Percentiles rank a stretch among this genome's conserved stretches.
These are phyloP conservation scores for Drosophila paracracens DNA, from an alignment of 2,888 invertebrate genomes.

Conservation along the genomic window DNA sequence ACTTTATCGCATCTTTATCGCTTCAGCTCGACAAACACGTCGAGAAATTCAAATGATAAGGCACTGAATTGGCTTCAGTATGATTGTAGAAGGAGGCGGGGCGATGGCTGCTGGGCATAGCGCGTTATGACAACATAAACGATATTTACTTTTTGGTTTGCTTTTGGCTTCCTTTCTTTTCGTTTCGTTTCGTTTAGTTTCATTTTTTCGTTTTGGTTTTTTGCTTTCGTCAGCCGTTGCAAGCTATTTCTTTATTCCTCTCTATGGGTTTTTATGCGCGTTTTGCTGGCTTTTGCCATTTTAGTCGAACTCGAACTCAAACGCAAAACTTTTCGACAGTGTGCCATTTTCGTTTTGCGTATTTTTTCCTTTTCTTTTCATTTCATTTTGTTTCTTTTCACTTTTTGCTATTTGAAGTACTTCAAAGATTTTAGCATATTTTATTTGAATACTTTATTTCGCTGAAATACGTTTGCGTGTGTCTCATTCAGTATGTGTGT, in stretches of 20 bases:
- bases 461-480: conserved; percentile 67
- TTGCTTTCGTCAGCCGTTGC: conserved; percentile 21
- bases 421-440: conserved; percentile 82
- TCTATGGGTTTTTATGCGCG: conserved; percentile 68
- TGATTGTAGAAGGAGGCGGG: background rate
- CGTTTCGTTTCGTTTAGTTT: background rate
- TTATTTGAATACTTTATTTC: conserved; percentile 82
- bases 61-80: conserved; percentile 19
- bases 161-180: conserved; percentile 14
- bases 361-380: conserved; percentile 36
- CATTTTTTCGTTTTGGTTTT: conserved; percentile 10
- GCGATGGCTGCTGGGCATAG: conserved; percentile 65
- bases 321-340: conserved; percentile 70
- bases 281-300: conserved; percentile 58
- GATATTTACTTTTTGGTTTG: conserved; percentile 76
- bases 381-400: conserved; percentile 47
- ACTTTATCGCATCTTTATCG: conserved; percentile 81
- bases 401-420: conserved; percentile 80
- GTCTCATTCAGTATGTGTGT: conserved; percentile 30
- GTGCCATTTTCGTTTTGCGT: conserved; percentile 49
- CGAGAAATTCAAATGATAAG: conserved; percentile 78
- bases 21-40: conserved; percentile 76
- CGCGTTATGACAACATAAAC: conserved; percentile 82
- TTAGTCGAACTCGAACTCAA: conserved; percentile 34
- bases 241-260: conserved; percentile 61